These are phyloP conservation scores for Drosophila barbarae DNA, from an alignment of 2,888 invertebrate genomes.

Conservation along the genomic window DNA sequence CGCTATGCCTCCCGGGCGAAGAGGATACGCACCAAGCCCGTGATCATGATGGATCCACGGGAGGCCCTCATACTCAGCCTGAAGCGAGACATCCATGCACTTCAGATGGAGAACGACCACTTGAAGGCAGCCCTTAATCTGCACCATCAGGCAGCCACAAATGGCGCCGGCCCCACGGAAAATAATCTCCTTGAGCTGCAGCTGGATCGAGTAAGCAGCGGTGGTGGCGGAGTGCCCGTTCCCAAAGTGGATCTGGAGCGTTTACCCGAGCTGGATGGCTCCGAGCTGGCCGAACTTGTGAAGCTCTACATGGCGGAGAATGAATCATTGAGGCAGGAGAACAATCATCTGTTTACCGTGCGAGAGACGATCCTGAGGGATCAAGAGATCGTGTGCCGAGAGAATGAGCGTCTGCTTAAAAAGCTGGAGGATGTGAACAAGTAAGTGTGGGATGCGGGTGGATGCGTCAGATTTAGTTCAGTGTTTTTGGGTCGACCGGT, in stretches of 20 bases:
- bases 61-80: conserved; percentile 94
- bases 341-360: conserved; percentile 89
- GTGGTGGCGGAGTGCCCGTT: conserved; percentile 68
- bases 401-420: conserved; percentile 92
- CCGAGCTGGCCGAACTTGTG: conserved; percentile 90
- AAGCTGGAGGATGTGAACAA: conserved; percentile 93
- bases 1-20: conserved; percentile 95
- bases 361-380: conserved; percentile 91
- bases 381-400: conserved; percentile 92
- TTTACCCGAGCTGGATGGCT: conserved; percentile 86
- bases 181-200: conserved; percentile 52
- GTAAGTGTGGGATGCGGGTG: conserved; percentile 82
- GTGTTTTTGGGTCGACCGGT: neutral
- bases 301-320: conserved; percentile 92
- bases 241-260: conserved; percentile 86
- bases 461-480: neutral
- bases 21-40: conserved; percentile 94
- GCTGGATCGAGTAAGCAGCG: conserved; percentile 56
- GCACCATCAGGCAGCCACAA: conserved; percentile 81
- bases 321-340: conserved; percentile 89
- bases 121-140: conserved; percentile 87
- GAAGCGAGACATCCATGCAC: conserved; percentile 90
- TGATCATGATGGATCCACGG: conserved; percentile 96
- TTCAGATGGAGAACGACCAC: conserved; percentile 94
- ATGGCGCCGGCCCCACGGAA: conserved; percentile 45